Evolutionary conservation across 2,113 vertebrate genomes (phyloP).

Genomic region (Zootoca vivipara): DNA sequence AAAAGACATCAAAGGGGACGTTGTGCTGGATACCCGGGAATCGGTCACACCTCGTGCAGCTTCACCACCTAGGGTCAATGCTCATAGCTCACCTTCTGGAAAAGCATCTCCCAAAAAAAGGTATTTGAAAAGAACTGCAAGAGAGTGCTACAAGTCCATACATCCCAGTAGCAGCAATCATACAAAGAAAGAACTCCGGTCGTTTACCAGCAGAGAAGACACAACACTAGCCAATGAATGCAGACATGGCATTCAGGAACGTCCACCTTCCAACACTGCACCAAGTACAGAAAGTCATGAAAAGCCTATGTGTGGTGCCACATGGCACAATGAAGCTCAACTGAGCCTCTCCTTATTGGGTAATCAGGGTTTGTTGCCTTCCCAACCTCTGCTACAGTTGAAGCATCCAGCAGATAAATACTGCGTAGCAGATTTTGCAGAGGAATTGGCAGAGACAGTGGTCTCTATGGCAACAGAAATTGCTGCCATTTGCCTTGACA

Average conservation of each 20-base stretch:
- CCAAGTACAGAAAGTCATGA: conserved; percentile 53
- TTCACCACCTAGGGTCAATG: conserved; percentile 6
- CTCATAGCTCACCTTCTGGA: not conserved
- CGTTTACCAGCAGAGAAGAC: conserved; percentile 58
- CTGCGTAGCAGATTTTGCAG: conserved; percentile 90
- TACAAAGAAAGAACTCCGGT: conserved; percentile 50
- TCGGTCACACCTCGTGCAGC: conserved; percentile 41
- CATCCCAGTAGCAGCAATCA: conserved; percentile 41
- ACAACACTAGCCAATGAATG: conserved; percentile 20
- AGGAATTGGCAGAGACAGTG: conserved; percentile 93
- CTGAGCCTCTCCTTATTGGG: conserved; percentile 73
- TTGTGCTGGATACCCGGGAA: conserved; percentile 8
- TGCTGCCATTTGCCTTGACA: conserved; percentile 96
- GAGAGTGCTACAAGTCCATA: conserved; percentile 56
- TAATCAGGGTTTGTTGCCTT: conserved; percentile 74
- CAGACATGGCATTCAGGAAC: conserved; percentile 58
- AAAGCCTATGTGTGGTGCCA: conserved; percentile 51
- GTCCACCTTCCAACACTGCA: conserved; percentile 43
- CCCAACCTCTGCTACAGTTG: conserved; percentile 66
- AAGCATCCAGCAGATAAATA: conserved; percentile 81
- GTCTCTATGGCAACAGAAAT: conserved; percentile 99
- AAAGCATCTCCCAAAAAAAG: conserved; percentile 66
- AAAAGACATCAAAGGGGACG: conserved; percentile 14
- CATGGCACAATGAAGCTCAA: conserved; percentile 69
- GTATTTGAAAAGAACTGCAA: conserved; percentile 50